A percentile compares a stretch with the other conserved stretches of the same genome.
Evolutionary conservation across 2,888 invertebrate genomes (phyloP).

Genomic region (Neocrepidodera transversa): DNA sequence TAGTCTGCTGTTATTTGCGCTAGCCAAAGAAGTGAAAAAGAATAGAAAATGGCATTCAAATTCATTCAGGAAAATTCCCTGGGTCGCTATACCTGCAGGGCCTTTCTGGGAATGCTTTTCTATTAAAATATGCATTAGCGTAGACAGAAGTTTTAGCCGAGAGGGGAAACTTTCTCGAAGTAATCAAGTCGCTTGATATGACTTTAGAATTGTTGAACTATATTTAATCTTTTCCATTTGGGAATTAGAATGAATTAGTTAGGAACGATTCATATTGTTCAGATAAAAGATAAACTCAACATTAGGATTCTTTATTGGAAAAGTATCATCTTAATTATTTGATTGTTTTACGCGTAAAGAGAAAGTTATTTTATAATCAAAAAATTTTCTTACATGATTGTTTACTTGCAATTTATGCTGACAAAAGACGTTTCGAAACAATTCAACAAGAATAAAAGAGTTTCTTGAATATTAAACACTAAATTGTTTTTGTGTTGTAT

Average conservation of each 20-base stretch:
- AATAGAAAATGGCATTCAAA: constrained; percentile 51
- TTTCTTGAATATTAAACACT: neutral
- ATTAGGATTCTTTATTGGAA: no score
- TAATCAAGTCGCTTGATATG: constrained; percentile 25
- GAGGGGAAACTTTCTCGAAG: constrained; percentile 26
- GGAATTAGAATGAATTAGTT: constrained; percentile 20
- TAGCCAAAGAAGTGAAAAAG: constrained; percentile 34
- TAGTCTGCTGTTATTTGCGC: constrained; percentile 38
- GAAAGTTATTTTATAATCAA: no score
- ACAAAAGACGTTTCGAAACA: no score
- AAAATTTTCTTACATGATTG: no score
- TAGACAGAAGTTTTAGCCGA: constrained; percentile 23
- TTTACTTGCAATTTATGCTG: no score
- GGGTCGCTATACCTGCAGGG: constrained; percentile 48
- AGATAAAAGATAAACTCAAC: neutral
- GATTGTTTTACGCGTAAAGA: no score
- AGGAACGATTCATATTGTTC: neutral
- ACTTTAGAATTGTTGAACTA: constrained; percentile 25
- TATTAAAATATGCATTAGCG: constrained; percentile 34
- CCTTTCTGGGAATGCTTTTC: constrained; percentile 26
- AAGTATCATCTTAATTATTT: no score
- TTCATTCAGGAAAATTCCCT: constrained; percentile 49
- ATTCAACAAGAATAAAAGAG: neutral
- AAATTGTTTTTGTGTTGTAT: neutral
- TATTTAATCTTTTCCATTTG: constrained; percentile 24